Conservation (phyloP, 2,797 vertebrate genomes). For the Myotis findleyi region DNA sequence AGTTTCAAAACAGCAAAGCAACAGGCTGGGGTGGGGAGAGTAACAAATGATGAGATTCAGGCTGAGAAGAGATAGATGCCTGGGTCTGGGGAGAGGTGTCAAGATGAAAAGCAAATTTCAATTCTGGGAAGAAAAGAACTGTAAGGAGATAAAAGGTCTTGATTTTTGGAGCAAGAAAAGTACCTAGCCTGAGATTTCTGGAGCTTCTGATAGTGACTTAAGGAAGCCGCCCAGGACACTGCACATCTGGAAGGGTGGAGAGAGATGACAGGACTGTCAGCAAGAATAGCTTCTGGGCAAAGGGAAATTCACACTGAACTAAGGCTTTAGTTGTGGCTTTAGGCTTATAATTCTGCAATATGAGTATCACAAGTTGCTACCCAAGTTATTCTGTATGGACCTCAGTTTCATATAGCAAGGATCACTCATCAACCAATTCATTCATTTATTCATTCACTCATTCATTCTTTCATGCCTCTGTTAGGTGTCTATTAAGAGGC, state of each 20-base stretch:
- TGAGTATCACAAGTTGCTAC: not conserved
- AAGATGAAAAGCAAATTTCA: not conserved
- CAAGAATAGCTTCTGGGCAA: not conserved
- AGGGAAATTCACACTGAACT: not conserved
- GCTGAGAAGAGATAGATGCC: not conserved
- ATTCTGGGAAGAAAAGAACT: not conserved
- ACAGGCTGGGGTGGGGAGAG: not conserved
- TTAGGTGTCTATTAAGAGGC: not conserved
- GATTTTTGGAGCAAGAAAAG: not conserved
- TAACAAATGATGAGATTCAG: not conserved
- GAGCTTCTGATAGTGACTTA: not conserved
- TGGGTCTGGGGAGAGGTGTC: not conserved
- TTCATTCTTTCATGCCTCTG: not conserved
- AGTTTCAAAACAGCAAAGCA: conserved; percentile 23
- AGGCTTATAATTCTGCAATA: not conserved
- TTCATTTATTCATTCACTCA: not conserved
- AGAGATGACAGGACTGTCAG: not conserved
- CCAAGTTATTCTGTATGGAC: not conserved
- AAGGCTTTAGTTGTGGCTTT: not conserved
- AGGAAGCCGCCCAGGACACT: not conserved
- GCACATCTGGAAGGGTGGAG: not conserved
- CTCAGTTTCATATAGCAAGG: not conserved
- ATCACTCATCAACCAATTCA: not conserved
- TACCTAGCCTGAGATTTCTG: not conserved
- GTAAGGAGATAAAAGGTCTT: not conserved